Conservation (phyloP, 2,113 vertebrate species). For the Galemys pyrenaicus region DNA sequence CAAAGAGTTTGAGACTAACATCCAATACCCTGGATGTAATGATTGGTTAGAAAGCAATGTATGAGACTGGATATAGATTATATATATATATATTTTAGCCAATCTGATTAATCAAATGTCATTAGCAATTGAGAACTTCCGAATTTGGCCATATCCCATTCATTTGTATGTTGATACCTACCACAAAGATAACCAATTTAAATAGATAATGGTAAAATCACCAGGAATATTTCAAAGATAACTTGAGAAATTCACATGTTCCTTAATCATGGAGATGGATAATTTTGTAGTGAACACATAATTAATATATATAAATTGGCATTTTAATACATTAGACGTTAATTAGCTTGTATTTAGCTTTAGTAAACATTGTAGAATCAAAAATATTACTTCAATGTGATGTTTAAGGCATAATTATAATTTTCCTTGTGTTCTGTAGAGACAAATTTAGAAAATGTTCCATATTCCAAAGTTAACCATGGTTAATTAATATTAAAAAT, state of each 20-base stretch:
- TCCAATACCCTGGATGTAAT: too few relatives aligned
- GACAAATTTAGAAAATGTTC: not conserved
- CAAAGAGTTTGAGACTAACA: not conserved
- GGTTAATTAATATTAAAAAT: slow-evolving; percentile 23
- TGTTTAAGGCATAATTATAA: slow-evolving; percentile 18
- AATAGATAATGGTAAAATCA: not conserved
- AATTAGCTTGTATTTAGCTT: slow-evolving; percentile 39
- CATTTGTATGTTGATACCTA: not conserved
- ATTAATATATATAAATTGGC: slow-evolving; percentile 33
- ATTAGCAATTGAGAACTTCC: not conserved
- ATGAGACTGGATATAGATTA: not conserved
- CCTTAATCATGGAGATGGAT: not conserved
- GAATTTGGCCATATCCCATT: not conserved
- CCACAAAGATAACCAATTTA: not conserved
- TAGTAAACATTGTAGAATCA: not conserved
- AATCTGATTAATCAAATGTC: not conserved
- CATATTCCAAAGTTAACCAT: not conserved
- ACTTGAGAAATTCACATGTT: not conserved
- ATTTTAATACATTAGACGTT: slow-evolving; percentile 15
- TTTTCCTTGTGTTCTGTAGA: not conserved
- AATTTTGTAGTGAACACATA: not conserved
- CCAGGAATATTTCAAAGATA: not conserved
- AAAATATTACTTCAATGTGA: slow-evolving; percentile 21
- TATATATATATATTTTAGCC: not conserved
- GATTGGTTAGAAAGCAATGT: not conserved